Conservation (phyloP, 2,888 invertebrate genomes). For the Ctenicera cuprea region DNA sequence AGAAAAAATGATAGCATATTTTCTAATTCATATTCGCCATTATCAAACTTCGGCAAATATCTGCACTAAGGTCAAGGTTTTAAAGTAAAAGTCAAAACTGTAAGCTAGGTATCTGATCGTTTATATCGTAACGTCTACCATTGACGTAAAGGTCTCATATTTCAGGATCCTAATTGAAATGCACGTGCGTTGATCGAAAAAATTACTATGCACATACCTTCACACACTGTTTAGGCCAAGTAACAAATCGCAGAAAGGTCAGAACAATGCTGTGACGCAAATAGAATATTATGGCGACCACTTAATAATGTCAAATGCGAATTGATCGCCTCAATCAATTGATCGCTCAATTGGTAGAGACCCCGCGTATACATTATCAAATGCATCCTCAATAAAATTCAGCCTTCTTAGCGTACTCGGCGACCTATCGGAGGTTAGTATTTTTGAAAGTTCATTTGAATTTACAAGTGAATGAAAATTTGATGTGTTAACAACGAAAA, state of each 20-base stretch:
- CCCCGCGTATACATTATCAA: neutral
- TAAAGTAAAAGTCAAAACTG: too few relatives aligned
- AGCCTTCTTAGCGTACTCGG: neutral
- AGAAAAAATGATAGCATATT: too few relatives aligned
- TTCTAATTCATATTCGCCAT: too few relatives aligned
- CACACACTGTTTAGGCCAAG: constrained; percentile 35
- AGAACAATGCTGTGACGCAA: constrained; percentile 46
- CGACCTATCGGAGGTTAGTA: neutral
- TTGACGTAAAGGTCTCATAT: constrained; percentile 20
- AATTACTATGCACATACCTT: constrained; percentile 44
- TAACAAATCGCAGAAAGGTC: constrained; percentile 45
- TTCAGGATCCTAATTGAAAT: constrained; percentile 15
- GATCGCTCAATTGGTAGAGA: constrained; percentile 20
- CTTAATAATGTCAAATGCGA: constrained; percentile 22
- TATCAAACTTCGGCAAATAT: too few relatives aligned
- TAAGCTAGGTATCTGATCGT: too few relatives aligned
- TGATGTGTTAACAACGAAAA: neutral
- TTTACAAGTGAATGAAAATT: too few relatives aligned
- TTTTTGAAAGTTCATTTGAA: neutral
- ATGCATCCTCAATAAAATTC: constrained; percentile 14
- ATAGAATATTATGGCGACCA: constrained; percentile 41
- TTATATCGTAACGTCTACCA: neutral
- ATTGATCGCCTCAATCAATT: constrained; percentile 12
- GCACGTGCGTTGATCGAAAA: constrained; percentile 8
- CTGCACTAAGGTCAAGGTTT: too few relatives aligned